phyloP scores from a whole-genome alignment of 92 coral and sea anemone genomes.

The Pocillopora meandrina region DNA sequence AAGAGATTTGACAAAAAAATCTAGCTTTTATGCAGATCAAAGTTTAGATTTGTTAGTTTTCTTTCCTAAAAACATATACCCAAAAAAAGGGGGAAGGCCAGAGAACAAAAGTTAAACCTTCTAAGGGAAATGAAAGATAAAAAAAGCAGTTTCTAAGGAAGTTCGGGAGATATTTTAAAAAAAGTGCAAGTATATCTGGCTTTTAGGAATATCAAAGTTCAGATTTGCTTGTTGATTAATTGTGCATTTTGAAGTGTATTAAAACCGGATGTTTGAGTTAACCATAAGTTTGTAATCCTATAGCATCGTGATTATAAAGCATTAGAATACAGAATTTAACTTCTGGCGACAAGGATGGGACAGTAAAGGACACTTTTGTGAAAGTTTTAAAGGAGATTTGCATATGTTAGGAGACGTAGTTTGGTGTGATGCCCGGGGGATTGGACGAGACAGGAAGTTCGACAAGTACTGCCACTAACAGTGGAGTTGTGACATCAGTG shows the following conservation, averaged over 20 bases:
- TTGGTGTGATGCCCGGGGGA: constrained; percentile 16
- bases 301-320: too few species aligned
- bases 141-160: constrained; percentile 9
- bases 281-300: too few species aligned
- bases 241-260: too few species aligned
- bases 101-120: not conserved
- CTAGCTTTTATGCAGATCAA: too few species aligned
- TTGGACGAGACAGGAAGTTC: not conserved
- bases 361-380: not conserved
- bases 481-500: not conserved
- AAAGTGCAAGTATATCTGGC: not conserved
- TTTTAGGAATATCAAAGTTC: too few species aligned
- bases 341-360: constrained; percentile 41
- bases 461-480: not conserved
- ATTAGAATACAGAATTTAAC: not conserved
- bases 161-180: not conserved
- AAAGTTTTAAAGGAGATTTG: not conserved
- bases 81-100: constrained; percentile 6
- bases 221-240: too few species aligned
- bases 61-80: constrained; percentile 9
- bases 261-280: too few species aligned
- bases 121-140: constrained; percentile 1
- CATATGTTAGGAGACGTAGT: not conserved
- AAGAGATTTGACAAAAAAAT: too few species aligned
- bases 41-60: too few species aligned